These are phyloP conservation scores for Leucoraja ocellata DNA, from an alignment of 2,797 vertebrate genomes.

Conservation along the genomic window DNA sequence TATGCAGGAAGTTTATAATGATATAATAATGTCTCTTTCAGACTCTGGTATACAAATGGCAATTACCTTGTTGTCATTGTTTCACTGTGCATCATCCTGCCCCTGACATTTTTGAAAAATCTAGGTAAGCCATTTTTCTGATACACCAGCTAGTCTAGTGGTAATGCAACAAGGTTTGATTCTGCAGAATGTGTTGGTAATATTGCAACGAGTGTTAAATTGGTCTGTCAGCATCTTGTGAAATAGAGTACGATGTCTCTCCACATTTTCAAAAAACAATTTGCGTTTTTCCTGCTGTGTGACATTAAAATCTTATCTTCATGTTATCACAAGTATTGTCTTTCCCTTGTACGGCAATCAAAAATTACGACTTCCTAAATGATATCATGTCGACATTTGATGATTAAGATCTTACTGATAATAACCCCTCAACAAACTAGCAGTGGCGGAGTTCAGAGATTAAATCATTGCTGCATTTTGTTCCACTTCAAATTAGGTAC, in stretches of 20 bases:
- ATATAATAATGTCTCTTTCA: slow-evolving; percentile 49
- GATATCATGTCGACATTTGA: neutral
- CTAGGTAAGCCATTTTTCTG: slow-evolving; percentile 66
- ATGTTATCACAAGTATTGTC: neutral
- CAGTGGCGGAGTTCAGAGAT: neutral
- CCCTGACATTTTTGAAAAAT: slow-evolving; percentile 85
- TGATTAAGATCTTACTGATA: neutral
- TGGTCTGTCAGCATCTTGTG: neutral
- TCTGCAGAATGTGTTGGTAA: neutral
- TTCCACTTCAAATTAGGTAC: neutral
- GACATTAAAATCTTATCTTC: neutral
- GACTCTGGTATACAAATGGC: slow-evolving; percentile 91
- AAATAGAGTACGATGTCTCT: neutral
- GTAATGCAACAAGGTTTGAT: neutral
- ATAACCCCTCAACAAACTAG: neutral
- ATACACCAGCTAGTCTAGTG: neutral
- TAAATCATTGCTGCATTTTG: neutral
- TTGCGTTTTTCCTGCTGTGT: neutral
- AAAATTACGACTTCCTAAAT: neutral
- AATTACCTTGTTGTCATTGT: slow-evolving; percentile 92
- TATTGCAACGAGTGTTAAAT: neutral
- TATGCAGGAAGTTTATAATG: neutral
- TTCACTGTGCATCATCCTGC: slow-evolving; percentile 82
- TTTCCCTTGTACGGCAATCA: neutral
- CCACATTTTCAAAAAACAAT: neutral